These are phyloP conservation scores for Burhinus oedicnemus DNA, from an alignment of 2,113 vertebrate species.

Conservation along the genomic window DNA sequence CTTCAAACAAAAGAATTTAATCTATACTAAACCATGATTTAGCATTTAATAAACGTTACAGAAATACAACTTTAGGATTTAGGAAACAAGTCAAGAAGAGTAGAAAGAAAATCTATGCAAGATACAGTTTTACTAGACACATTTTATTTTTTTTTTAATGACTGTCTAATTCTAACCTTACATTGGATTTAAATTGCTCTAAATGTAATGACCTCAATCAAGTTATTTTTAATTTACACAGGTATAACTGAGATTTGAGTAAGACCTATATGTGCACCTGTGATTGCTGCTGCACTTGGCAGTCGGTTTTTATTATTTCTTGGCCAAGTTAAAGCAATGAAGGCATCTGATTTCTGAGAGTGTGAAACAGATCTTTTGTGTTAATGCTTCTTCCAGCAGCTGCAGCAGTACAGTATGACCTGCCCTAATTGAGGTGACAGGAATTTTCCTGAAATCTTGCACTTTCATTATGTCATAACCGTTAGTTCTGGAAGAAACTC, in stretches of 20 bases:
- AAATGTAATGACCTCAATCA: not conserved
- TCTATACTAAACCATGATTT: not conserved
- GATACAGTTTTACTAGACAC: not conserved
- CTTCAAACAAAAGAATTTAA: not conserved
- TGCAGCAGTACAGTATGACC: not conserved
- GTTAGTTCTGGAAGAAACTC: not conserved
- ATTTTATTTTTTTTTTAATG: not conserved
- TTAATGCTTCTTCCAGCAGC: not conserved
- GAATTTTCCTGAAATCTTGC: not conserved
- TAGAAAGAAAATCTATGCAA: not conserved
- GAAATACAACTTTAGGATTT: not conserved
- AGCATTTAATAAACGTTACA: not conserved
- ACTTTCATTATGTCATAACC: not conserved
- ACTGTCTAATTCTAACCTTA: not conserved
- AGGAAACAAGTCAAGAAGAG: not conserved
- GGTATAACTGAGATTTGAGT: not conserved
- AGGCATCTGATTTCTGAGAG: not conserved
- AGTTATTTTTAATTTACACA: not conserved
- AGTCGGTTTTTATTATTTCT: not conserved
- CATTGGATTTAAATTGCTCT: not conserved
- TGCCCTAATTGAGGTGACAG: not conserved
- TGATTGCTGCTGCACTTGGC: not conserved
- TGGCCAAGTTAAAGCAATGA: not conserved
- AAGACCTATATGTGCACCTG: not conserved
- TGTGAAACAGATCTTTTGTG: not conserved